Evolutionary conservation across 2,888 invertebrate species (phyloP).

Genomic region (Meteorus cinctellus): DNA sequence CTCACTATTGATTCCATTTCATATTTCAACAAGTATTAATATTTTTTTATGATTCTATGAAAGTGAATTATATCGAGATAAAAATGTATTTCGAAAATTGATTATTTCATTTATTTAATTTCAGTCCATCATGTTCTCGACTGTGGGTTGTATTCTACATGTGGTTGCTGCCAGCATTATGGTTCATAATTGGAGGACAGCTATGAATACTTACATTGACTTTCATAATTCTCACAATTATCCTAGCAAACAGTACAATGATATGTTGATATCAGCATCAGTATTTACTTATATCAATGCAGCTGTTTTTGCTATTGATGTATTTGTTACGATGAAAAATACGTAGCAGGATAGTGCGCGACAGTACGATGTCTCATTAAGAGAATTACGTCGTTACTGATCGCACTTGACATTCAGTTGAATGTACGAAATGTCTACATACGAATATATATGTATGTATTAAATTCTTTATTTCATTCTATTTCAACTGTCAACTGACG

Average conservation of each 20-base stretch:
- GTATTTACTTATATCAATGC: slow-evolving; percentile 79
- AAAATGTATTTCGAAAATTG: slow-evolving; percentile 19
- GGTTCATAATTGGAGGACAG: slow-evolving; percentile 75
- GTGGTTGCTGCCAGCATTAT: slow-evolving; percentile 80
- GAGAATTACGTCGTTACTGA: slow-evolving; percentile 38
- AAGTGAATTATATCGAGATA: background rate
- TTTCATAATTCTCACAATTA: slow-evolving; percentile 74
- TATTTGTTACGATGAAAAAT: slow-evolving; percentile 77
- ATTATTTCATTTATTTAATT: slow-evolving; percentile 52
- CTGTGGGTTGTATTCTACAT: slow-evolving; percentile 79
- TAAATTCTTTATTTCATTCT: background rate
- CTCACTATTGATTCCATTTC: slow-evolving; percentile 19
- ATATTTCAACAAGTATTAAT: slow-evolving; percentile 17
- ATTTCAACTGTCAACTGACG: background rate
- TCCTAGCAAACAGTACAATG: slow-evolving; percentile 81
- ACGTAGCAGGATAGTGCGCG: slow-evolving; percentile 52
- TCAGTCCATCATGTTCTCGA: slow-evolving; percentile 78
- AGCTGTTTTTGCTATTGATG: slow-evolving; percentile 78
- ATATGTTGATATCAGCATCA: slow-evolving; percentile 80
- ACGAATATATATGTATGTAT: slow-evolving; percentile 9
- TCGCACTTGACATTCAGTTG: slow-evolving; percentile 24
- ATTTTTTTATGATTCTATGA: slow-evolving; percentile 5
- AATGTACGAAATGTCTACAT: background rate
- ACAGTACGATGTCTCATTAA: slow-evolving; percentile 36
- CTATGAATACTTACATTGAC: slow-evolving; percentile 65